Percentiles rank a stretch among this genome's conserved stretches.
phyloP scores from a whole-genome alignment of 2,888 invertebrate species.

The Oxyscelio sp. region DNA sequence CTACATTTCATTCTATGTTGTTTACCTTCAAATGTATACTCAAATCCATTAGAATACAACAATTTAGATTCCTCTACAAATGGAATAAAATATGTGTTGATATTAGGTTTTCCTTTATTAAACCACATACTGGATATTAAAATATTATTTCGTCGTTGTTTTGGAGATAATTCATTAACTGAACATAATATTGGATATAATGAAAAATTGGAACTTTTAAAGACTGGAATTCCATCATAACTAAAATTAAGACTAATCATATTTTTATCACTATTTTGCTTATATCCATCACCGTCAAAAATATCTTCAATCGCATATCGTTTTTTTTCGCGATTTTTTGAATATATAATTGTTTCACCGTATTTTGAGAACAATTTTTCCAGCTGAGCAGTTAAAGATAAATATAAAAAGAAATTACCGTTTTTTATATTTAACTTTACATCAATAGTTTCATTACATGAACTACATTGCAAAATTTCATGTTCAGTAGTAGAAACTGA shows the following conservation, averaged over 20 bases:
- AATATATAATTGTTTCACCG: background rate
- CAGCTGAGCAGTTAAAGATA: conserved; percentile 45
- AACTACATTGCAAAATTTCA: conserved; percentile 10
- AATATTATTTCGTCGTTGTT: conserved; percentile 24
- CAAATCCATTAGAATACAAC: no score
- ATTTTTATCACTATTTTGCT: conserved; percentile 40
- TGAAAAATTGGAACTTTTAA: conserved; percentile 57
- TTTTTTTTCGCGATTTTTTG: conserved; percentile 46
- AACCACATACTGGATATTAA: conserved; percentile 44
- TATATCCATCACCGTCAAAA: conserved; percentile 59
- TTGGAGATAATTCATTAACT: conserved; percentile 35
- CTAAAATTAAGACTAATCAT: conserved; percentile 61
- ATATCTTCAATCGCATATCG: conserved; percentile 69
- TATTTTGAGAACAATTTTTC: conserved; percentile 25
- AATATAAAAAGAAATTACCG: conserved; percentile 34
- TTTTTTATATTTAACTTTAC: conserved; percentile 32
- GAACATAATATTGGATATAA: conserved; percentile 51
- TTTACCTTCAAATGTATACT: no score
- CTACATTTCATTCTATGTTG: no score
- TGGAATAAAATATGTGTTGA: conserved; percentile 62
- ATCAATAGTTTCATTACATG: conserved; percentile 12
- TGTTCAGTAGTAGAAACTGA: no score
- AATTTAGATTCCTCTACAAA: conserved; percentile 58
- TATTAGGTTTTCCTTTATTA: conserved; percentile 48
- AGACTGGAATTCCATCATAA: conserved; percentile 61